Conservation (phyloP, 2,888 invertebrate genomes). For the Apomyelois bistriatella region DNA sequence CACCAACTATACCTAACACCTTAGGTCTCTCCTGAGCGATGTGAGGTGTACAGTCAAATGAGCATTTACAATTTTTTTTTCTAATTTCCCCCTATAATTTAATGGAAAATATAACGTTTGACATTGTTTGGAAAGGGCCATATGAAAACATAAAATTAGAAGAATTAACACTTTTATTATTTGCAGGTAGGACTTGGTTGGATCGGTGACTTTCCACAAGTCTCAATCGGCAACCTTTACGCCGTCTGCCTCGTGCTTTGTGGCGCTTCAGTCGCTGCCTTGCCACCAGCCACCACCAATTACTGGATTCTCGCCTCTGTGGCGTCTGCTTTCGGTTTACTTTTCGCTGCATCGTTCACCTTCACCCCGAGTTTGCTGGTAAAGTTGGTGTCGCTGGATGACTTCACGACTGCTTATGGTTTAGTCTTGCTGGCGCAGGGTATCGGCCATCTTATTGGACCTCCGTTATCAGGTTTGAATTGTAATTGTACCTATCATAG, state of each 20-base stretch:
- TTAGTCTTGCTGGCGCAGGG: constrained; percentile 94
- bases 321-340: constrained; percentile 89
- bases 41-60: too few relatives aligned
- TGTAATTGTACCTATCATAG: too few relatives aligned
- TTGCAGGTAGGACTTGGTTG: constrained; percentile 89
- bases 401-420: constrained; percentile 96
- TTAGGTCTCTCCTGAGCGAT: too few relatives aligned
- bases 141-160: too few relatives aligned
- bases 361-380: constrained; percentile 94
- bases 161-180: background rate
- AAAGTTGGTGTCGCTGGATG: constrained; percentile 92
- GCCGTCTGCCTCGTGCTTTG: constrained; percentile 86
- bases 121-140: too few relatives aligned
- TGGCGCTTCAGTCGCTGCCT: constrained; percentile 81
- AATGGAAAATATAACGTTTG: too few relatives aligned
- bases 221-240: constrained; percentile 91
- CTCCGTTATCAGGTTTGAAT: constrained; percentile 94
- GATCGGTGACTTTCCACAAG: constrained; percentile 92
- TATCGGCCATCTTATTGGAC: constrained; percentile 94
- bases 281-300: constrained; percentile 76
- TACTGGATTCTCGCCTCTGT: constrained; percentile 72
- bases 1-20: too few relatives aligned
- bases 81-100: too few relatives aligned
- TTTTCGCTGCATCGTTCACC: constrained; percentile 94
- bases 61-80: too few relatives aligned